Evolutionary conservation across 2,113 vertebrate species (phyloP), one percentile per base, ranked within the genome.

Genomic region (Istiophorus platypterus): DNA sequence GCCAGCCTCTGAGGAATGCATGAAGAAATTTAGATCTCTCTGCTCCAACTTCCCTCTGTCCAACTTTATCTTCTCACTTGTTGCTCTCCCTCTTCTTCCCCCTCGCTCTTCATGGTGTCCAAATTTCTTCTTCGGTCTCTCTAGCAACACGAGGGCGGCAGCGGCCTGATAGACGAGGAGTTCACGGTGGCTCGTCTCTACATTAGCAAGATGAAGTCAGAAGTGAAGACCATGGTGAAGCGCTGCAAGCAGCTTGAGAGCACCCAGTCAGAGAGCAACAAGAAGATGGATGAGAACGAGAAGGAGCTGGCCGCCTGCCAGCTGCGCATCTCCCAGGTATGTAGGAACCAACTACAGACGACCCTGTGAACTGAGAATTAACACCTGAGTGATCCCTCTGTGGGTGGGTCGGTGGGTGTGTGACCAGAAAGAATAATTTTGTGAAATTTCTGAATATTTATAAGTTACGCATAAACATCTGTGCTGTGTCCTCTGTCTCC

Each of bases 171-270:
- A 69, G 97, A 99, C 66, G 97, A 99, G 93, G 97, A 99, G 91
- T 99, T 99, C 91, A 99, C 98, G 0, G 97, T 99, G 22, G 98
- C 97, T 0, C 96, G 98, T 54, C 95, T 99, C 47, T 99, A 98
- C 88, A 98, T 99, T 80, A 99, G 98, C 75, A 99, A 99, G 93
- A 97, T 99, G 98, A 99, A 99, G 91, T 98, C 97, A 0, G 98
- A 99, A 92, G 97, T 99, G 59, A 99, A 99, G 90, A 97, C 95
- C 34, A 97, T 99, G 97, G 98, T 96, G 31, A 99, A 99, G 71
- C 97, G 97, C 72, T 98, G 97, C 92, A 97, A 97, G 61, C 97
- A 99, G 89, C 91, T 99, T 88, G 97, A 99, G 94, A 86, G 97
- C 78, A 96, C 95, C 7, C 97, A 99, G 67, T 93, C 95, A 0